Conservation (phyloP, 2,797 vertebrate species). For the Sternarchorhynchus goeldii region DNA sequence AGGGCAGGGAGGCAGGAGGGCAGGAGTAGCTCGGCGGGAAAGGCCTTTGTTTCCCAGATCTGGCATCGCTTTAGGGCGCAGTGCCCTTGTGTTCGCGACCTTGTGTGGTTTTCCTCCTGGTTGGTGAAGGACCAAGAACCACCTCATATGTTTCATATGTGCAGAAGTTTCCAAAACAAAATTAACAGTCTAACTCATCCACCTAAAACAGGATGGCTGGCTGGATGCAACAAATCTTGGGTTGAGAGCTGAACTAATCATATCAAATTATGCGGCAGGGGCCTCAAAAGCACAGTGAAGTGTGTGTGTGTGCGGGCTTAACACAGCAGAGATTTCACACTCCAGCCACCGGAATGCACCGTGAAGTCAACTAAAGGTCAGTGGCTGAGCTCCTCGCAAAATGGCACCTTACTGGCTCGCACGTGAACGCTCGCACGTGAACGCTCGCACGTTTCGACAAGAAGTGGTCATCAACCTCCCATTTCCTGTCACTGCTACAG, state of each 20-base stretch:
- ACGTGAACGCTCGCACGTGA: not conserved
- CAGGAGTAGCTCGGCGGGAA: slow-evolving; percentile 65
- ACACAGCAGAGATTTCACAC: slow-evolving; percentile 23
- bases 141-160: not conserved
- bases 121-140: not conserved
- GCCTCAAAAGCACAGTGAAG: not conserved
- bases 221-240: not conserved
- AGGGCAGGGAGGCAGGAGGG: slow-evolving; percentile 51
- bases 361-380: slow-evolving; percentile 40
- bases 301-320: not conserved
- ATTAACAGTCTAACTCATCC: not conserved
- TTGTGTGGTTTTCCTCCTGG: slow-evolving; percentile 13
- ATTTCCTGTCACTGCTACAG: not conserved
- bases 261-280: not conserved
- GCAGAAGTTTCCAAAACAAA: not conserved
- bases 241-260: not conserved
- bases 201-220: not conserved
- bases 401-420: slow-evolving; percentile 16
- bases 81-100: slow-evolving; percentile 53
- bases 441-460: too few species aligned
- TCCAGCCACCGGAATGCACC: slow-evolving; percentile 20
- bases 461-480: not conserved
- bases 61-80: slow-evolving; percentile 62
- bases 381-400: slow-evolving; percentile 5
- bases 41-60: slow-evolving; percentile 73